Percentiles rank a stretch among this genome's conserved stretches.
phyloP scores from a whole-genome alignment of 2,113 vertebrate species.

The Mobula birostris region DNA sequence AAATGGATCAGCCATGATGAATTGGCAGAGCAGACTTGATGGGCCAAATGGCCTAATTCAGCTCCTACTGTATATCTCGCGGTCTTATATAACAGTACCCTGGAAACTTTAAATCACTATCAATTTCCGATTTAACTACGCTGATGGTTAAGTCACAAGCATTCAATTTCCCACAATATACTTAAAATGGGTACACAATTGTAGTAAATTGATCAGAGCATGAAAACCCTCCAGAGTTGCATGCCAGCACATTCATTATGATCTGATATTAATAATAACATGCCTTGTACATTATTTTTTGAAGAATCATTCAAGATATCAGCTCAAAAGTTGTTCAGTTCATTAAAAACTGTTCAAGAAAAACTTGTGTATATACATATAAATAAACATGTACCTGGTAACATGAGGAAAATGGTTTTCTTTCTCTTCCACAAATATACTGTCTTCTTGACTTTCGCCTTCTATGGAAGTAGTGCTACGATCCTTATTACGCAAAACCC shows the following conservation, averaged over 20 bases:
- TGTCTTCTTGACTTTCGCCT: background rate
- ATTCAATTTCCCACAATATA: background rate
- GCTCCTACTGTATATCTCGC: too few relatives aligned
- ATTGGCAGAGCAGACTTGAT: too few relatives aligned
- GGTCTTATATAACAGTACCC: background rate
- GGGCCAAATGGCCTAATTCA: too few relatives aligned
- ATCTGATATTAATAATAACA: background rate
- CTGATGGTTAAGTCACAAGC: background rate
- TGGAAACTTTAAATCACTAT: background rate
- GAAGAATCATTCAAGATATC: background rate
- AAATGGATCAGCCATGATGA: too few relatives aligned
- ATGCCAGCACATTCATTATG: background rate
- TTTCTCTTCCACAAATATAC: background rate
- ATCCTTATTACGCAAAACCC: background rate
- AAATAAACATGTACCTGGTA: background rate
- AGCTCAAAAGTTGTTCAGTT: background rate
- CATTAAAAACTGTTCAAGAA: background rate
- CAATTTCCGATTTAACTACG: background rate
- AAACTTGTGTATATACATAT: background rate
- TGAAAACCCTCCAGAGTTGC: background rate
- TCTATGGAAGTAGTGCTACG: background rate
- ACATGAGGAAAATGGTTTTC: conserved; percentile 13
- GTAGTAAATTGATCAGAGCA: background rate
- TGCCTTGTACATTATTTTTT: background rate
- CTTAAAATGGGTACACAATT: background rate